These are phyloP conservation scores for Peucedramus taeniatus DNA, from an alignment of 2,113 vertebrate species.

Conservation along the genomic window DNA sequence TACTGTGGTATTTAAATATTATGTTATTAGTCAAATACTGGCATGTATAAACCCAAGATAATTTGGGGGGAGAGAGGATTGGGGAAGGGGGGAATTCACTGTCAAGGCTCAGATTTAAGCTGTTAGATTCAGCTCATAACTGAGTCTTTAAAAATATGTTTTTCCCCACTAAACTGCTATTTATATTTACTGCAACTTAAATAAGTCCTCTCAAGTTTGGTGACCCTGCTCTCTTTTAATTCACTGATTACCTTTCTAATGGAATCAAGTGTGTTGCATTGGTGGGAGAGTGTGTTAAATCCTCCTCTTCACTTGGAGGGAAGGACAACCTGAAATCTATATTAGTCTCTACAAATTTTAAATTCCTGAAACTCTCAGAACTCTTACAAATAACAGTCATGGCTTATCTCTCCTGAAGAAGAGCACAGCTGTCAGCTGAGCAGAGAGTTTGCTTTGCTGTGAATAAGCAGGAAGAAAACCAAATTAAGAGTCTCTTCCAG, in stretches of 20 bases:
- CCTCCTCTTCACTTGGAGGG: not conserved
- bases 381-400: not conserved
- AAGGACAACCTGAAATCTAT: not conserved
- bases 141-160: not conserved
- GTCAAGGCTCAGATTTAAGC: conserved; percentile 11
- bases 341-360: not conserved
- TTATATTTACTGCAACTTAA: not conserved
- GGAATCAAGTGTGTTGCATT: not conserved
- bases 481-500: not conserved
- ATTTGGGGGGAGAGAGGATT: not conserved
- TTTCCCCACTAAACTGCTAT: not conserved
- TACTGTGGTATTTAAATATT: conserved; percentile 64
- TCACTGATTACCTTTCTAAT: not conserved
- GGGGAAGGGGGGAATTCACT: not conserved
- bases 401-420: not conserved
- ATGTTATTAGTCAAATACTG: conserved; percentile 49
- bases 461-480: not conserved
- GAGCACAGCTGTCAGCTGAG: not conserved
- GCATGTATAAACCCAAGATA: conserved; percentile 32
- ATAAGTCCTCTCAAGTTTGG: not conserved
- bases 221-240: not conserved
- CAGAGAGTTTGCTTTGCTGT: not conserved
- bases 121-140: not conserved
- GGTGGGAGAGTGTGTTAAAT: not conserved
- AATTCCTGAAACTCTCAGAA: not conserved